Base-by-base conservation (phyloP, 1,140 invertebrate species). In the Fopius arisanus region DNA sequence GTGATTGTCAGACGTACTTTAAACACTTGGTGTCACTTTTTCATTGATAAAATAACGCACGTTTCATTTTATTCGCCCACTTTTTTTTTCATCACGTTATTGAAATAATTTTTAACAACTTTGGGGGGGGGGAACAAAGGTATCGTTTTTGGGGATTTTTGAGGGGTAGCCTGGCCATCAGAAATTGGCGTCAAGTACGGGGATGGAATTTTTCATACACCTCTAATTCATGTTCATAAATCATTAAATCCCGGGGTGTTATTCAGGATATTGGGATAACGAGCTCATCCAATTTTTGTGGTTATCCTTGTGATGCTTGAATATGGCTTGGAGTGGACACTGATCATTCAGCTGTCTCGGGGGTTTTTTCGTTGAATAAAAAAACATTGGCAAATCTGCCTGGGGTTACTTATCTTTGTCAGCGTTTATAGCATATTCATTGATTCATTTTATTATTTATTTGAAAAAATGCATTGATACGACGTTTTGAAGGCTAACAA, bases 301-400 rank as follows among this genome's bases (percentile, higher is more conserved):
- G 43, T 51, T 51, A 51, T 16, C 5, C 37, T 12, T 19, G n/a
- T 68, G 23, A 23, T 29, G 48, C 67, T 69, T 69, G 67, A 69
- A 69, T 69, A 69, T 69, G 41, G 21, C 29, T 33, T 68, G 16
- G 26, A 41, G 67, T 16, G 26, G n/a, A 3, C 10, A 31, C 16
- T 69, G 28, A 69, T 40, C 29, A 31, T 69, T 69, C 67, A 69
- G 67, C 19, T 69, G 67, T 69, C 67, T 69, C 26, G 14, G 31
- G 16, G 26, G n/a, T n/a, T n/a, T 37, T 37, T 31, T 33, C 26
- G 54, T 69, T 31, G 31, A 43, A 68, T 66, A 43, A 68, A 51
- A 16, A 51, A 43, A 54, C 41, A 51, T 67, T 51, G 43, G 23
- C 26, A 69, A 54, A 31, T 69, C 41, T 51, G 67, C 51, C 19